phyloP scores from a whole-genome alignment of 35 echinoderm and acorn worm genomes.

The Ophiothrix spiculata region DNA sequence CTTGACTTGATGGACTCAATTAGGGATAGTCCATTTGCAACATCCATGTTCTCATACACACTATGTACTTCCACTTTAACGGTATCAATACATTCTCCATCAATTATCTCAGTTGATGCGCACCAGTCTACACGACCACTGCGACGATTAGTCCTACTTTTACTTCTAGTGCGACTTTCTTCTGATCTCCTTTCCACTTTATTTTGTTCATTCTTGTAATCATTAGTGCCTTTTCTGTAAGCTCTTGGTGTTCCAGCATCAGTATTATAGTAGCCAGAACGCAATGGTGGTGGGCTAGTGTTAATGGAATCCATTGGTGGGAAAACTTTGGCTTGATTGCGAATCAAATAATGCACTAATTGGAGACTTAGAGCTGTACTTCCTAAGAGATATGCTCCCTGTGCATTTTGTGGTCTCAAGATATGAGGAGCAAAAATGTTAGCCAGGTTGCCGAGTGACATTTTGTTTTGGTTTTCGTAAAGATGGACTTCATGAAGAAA shows the following conservation, averaged over 20 bases:
- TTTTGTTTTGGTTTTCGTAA: constrained; percentile 74
- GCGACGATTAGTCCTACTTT: neutral
- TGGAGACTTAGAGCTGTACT: constrained; percentile 86
- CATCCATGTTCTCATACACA: constrained; percentile 83
- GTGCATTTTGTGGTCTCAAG: constrained; percentile 73
- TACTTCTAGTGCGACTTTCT: constrained; percentile 1
- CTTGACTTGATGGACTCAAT: constrained; percentile 57
- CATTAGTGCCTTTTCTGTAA: neutral
- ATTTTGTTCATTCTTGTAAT: neutral
- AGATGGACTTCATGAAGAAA: constrained; percentile 80
- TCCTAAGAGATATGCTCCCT: constrained; percentile 62
- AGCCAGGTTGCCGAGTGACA: constrained; percentile 89
- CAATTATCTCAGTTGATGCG: neutral
- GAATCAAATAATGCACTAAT: constrained; percentile 77
- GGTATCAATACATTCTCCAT: neutral
- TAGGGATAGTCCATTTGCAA: constrained; percentile 44
- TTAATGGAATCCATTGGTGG: constrained; percentile 64
- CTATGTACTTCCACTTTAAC: constrained; percentile 38
- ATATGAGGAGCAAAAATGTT: constrained; percentile 98
- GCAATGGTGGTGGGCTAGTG: constrained; percentile 18
- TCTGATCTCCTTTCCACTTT: neutral
- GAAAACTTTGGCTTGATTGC: constrained; percentile 69
- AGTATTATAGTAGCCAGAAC: constrained; percentile 10
- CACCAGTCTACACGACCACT: neutral
- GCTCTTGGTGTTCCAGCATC: neutral